phyloP scores from a whole-genome alignment of 2,797 vertebrate genomes.

The Potorous gilbertii region DNA sequence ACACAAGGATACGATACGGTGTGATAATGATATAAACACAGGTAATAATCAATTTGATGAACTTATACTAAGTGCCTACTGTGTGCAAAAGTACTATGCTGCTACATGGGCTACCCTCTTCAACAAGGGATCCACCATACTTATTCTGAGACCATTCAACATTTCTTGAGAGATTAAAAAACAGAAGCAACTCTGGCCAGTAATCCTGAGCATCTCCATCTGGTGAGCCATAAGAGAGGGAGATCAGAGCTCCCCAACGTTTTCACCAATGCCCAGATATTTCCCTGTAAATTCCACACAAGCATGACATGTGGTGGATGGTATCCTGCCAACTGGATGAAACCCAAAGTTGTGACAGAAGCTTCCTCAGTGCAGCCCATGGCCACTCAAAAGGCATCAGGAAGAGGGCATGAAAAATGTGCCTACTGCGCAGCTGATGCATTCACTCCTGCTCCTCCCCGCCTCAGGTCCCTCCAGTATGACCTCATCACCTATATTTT shows the following conservation, averaged over 20 bases:
- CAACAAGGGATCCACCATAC: not conserved
- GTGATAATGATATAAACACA: not conserved
- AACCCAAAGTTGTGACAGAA: no score
- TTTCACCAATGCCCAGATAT: no score
- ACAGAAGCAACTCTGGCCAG: no score
- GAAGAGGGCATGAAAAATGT: not conserved
- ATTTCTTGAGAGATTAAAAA: not conserved
- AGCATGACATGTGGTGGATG: not conserved
- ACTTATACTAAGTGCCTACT: not conserved
- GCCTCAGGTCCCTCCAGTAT: no score
- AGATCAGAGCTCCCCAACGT: not conserved
- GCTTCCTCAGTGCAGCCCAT: no score
- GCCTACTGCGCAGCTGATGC: no score
- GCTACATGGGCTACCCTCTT: not conserved
- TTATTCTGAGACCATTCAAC: not conserved
- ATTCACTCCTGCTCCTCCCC: not conserved
- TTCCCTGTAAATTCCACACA: not conserved
- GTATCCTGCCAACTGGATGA: not conserved
- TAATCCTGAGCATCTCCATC: no score
- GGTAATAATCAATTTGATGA: not conserved
- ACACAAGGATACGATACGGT: no score
- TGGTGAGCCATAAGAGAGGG: no score
- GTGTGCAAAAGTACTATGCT: fast-evolving
- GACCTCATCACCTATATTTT: no score
- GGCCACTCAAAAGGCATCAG: no score